Conservation (phyloP, 2,113 vertebrate species). For the Callopanchax toddi region DNA sequence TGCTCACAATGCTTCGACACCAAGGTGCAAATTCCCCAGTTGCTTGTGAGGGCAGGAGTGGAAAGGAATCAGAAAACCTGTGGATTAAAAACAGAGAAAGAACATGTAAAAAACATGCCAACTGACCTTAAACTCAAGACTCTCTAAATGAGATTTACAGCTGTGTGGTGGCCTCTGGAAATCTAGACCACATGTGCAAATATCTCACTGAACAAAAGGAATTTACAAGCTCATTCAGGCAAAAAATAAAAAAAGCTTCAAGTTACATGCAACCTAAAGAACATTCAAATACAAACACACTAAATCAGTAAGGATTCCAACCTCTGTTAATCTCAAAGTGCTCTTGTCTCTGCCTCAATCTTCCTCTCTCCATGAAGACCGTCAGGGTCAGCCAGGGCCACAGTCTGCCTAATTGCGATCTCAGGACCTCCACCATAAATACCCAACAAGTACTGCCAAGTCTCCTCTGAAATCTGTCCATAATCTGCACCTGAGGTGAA, state of each 20-base stretch:
- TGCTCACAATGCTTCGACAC: constrained; percentile 59
- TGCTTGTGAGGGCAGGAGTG: constrained; percentile 47
- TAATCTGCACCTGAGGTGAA: constrained; percentile 89
- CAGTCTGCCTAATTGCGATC: constrained; percentile 89
- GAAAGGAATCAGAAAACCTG: constrained; percentile 46
- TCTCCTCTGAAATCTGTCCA: constrained; percentile 97
- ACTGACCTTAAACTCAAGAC: not conserved
- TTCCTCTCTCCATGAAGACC: constrained; percentile 90
- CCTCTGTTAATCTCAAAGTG: constrained; percentile 78
- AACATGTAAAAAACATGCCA: constrained; percentile 9
- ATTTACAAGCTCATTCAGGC: constrained; percentile 29
- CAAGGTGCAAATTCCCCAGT: constrained; percentile 67
- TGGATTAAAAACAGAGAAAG: not conserved
- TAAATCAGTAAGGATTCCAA: constrained; percentile 12
- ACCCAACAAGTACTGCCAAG: constrained; percentile 89
- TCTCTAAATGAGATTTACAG: constrained; percentile 2
- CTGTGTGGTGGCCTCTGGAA: constrained; percentile 25
- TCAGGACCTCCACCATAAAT: constrained; percentile 93
- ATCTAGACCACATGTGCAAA: constrained; percentile 4
- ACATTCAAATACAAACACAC: not conserved
- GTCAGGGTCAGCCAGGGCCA: constrained; percentile 83
- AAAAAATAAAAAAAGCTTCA: too few relatives aligned
- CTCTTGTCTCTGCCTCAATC: constrained; percentile 94
- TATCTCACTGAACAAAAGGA: constrained; percentile 9
- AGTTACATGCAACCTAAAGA: not conserved